Conservation (phyloP, 2,113 vertebrate genomes). For the Neogale vison region DNA sequence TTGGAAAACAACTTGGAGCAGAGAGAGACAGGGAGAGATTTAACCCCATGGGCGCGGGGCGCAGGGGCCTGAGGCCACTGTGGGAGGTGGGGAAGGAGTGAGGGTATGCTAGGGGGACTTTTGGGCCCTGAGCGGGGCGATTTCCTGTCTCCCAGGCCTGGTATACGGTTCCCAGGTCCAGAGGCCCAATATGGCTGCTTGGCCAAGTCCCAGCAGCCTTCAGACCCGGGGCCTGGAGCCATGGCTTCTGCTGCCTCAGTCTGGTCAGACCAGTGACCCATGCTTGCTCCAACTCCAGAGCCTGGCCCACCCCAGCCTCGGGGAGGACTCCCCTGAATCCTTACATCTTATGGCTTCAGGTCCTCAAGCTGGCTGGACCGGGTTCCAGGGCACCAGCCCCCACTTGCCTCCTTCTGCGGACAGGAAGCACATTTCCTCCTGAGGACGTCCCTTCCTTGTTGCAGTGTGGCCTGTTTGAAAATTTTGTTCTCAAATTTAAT, state of each 20-base stretch:
- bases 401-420: background rate
- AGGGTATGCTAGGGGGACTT: background rate
- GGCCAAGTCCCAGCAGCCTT: background rate
- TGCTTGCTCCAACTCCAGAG: background rate
- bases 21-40: conserved; percentile 76
- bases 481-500: background rate
- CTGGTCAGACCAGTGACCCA: background rate
- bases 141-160: conserved; percentile 42
- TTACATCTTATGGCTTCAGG: background rate
- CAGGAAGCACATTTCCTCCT: background rate
- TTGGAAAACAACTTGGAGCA: conserved; percentile 89
- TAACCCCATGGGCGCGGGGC: conserved; percentile 79
- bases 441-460: background rate
- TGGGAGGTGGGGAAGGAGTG: background rate
- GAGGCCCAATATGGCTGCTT: conserved; percentile 41
- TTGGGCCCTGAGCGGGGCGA: accelerated
- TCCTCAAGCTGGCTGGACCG: too few relatives aligned
- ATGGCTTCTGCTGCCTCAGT: background rate
- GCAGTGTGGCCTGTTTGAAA: background rate
- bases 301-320: background rate
- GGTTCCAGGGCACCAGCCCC: background rate
- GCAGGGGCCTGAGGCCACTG: background rate
- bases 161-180: background rate
- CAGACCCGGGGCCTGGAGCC: background rate
- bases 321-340: background rate